These are phyloP conservation scores for Noctua comes DNA, from an alignment of 2,888 invertebrate species.

Conservation along the genomic window DNA sequence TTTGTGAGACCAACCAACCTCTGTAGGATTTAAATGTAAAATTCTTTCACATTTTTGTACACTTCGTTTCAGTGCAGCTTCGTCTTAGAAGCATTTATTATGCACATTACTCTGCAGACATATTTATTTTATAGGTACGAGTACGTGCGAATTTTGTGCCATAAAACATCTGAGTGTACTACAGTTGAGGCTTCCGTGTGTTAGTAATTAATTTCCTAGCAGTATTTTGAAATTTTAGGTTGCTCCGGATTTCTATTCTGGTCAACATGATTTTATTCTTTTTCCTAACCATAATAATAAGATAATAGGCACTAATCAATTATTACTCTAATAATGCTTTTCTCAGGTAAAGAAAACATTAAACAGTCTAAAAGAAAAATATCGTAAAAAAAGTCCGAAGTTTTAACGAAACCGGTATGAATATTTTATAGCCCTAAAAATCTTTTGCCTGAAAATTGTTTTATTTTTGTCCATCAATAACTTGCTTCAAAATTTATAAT, in stretches of 20 bases:
- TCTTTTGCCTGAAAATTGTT: conserved; percentile 21
- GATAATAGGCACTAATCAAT: conserved; percentile 27
- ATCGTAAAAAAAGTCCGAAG: conserved; percentile 33
- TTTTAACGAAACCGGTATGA: conserved; percentile 41
- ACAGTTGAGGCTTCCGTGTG: background rate
- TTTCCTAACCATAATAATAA: conserved; percentile 25
- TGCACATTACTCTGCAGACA: conserved; percentile 10
- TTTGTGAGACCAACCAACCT: conserved; percentile 73
- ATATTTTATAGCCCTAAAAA: conserved; percentile 50
- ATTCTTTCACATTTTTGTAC: conserved; percentile 61
- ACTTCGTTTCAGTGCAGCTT: conserved; percentile 43
- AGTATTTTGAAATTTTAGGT: background rate
- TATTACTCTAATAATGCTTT: conserved; percentile 21
- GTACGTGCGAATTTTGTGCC: background rate
- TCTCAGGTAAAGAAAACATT: conserved; percentile 18
- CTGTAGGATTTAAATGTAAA: conserved; percentile 71
- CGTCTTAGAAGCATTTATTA: conserved; percentile 32
- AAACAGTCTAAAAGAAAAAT: conserved; percentile 21
- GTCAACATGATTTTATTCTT: background rate
- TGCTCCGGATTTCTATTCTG: background rate
- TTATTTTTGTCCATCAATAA: conserved; percentile 13
- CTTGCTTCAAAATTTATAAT: background rate
- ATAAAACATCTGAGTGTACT: background rate
- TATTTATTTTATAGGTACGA: conserved; percentile 1
- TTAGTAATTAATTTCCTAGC: background rate